Base-by-base conservation (phyloP, 2,888 invertebrate species). In the Tortricodes alternella region DNA sequence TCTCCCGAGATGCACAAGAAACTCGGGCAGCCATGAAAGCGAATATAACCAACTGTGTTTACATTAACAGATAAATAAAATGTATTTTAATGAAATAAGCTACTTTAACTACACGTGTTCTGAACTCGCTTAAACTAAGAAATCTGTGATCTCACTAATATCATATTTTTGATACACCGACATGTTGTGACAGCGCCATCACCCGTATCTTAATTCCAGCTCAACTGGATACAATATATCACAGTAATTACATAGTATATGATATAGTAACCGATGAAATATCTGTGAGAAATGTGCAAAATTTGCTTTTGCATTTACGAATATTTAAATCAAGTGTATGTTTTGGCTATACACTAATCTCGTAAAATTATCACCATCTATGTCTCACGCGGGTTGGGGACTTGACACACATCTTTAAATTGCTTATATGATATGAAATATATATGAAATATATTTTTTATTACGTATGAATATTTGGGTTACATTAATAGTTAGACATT, bases 151-250 rank as follows among this genome's bases (percentile, higher is more conserved):
- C 2, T 3, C n/a, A 21, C 2, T 4, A 7, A 15, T 8, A 46
- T 23, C 6, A 29, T 32, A 44, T 44, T 32, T 48, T 48, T 48
- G 37, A 39, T 32, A 39, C 46, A 53, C 9, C 18, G 41, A 39
- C 34, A 24, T 55, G 41, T 55, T 55, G 23, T 55, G 53, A 55
- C 41, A 41, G 16, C 13, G 9, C 6, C 18, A 19, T 48, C 34
- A 15, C 46, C 11, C 27, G 23, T 21, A 38, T 48, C 48, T 32
- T 38, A 37, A 41, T 5, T 53, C 29, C 38, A 38, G 46, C 16
- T 41, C 7, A 5, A 18, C 21, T 18, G 23, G 21, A 35, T 15
- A 16, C 8, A 8, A 34, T 35, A 48, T 37, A 16, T 21, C 16
- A 48, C 24, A 19, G 37, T 37, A 27, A 53, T 44, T 24, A 43